Base-by-base conservation (phyloP, 2,888 invertebrate genomes). In the Chaetogeoica ovagalla region DNA sequence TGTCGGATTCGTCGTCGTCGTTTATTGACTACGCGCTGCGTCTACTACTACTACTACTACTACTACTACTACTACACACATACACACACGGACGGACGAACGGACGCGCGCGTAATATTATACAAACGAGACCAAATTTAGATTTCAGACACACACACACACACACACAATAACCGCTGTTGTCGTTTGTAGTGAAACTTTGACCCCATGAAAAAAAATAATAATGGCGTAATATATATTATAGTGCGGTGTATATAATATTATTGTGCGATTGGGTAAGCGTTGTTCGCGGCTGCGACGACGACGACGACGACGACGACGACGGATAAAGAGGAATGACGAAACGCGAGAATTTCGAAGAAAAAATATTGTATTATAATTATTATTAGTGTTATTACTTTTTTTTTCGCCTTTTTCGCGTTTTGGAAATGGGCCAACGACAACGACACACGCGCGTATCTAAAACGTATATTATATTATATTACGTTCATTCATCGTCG, bases 51-150 rank as follows among this genome's bases (percentile, higher is more conserved):
- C n/a, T n/a, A n/a, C n/a, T n/a, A n/a, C n/a, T n/a, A n/a, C n/a
- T n/a, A n/a, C n/a, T n/a, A n/a, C n/a, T n/a, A n/a, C n/a, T n/a
- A n/a, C n/a, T n/a, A 9, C 57, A 69, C 77, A 37, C 73, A 48
- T 48, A 48, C 57, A 63, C 73, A 30, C 30, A 30, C 30, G 4
- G 2, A 30, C 30, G 21, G 21, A 59, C 76, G 15, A 39, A 23
- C 43, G 6, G 17, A 13, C 19, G n/a, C n/a, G 9, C 9, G 4
- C 37, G 48, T 43, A 72, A 62, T 48, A 48, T 48, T 62, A 60
- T n/a, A 65, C 65, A 43, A 57, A 57, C 76, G 76, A 23, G 8
- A 66, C 75, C 76, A 76, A 68, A 76, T 76, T 76, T 76, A 76
- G 76, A 76, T 76, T 60, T 63, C 30, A 62, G 30, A 15, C n/a